phyloP scores from a whole-genome alignment of 1,140 invertebrate species.

The Diorhabda elongata region DNA sequence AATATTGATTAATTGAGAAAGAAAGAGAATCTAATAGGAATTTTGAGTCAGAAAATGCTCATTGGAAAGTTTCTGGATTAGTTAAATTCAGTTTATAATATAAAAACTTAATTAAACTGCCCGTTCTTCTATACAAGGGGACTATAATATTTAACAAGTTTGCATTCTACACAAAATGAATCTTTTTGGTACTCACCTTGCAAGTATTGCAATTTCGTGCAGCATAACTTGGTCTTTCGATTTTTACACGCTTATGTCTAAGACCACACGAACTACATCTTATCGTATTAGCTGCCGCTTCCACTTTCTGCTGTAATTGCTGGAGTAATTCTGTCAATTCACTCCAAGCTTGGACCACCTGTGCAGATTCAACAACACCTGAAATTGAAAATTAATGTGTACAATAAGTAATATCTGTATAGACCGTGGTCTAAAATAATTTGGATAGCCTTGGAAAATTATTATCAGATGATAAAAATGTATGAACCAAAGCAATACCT shows the following conservation, averaged over 20 bases:
- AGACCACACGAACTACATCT: slow-evolving; percentile 87
- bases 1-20: too few species aligned
- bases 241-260: slow-evolving; percentile 78
- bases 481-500: too few species aligned
- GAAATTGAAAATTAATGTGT: slow-evolving; percentile 30
- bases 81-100: too few species aligned
- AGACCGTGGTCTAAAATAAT: background rate
- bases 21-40: too few species aligned
- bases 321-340: slow-evolving; percentile 77
- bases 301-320: slow-evolving; percentile 88
- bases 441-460: too few species aligned
- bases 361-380: slow-evolving; percentile 76
- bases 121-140: too few species aligned
- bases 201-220: slow-evolving; percentile 85
- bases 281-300: slow-evolving; percentile 86
- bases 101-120: too few species aligned
- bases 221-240: slow-evolving; percentile 81
- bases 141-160: too few species aligned
- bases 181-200: slow-evolving; percentile 39
- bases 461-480: too few species aligned
- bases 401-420: slow-evolving; percentile 1
- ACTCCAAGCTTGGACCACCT: slow-evolving; percentile 78
- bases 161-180: too few species aligned
- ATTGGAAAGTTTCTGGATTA: too few species aligned
- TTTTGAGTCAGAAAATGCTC: too few species aligned